A percentile compares a stretch with the other conserved stretches of the same genome.
phyloP scores from a whole-genome alignment of 2,113 vertebrate species.

The Zonotrichia leucophrys region DNA sequence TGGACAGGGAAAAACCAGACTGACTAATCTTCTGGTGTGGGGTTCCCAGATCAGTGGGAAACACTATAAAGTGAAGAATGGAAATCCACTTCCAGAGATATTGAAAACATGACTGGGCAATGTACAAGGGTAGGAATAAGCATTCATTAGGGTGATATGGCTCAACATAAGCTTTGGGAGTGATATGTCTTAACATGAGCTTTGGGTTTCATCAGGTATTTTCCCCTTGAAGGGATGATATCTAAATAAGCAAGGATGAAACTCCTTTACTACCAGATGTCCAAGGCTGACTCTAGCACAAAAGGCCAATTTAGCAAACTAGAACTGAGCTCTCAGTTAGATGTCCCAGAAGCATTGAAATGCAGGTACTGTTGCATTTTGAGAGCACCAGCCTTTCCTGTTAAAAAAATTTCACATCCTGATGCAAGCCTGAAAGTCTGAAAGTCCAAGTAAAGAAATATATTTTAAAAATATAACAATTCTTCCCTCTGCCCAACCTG shows the following conservation, averaged over 20 bases:
- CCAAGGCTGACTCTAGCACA: neutral
- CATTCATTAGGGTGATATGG: neutral
- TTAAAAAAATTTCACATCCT: neutral
- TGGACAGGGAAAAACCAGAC: neutral
- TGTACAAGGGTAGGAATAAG: neutral
- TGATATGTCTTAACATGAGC: neutral
- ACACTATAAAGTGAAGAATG: neutral
- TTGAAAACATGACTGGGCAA: neutral
- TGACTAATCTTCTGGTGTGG: neutral
- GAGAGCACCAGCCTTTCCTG: neutral
- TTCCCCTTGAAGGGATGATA: neutral
- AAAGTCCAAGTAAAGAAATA: neutral
- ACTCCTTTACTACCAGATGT: neutral
- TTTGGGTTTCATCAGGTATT: conserved; percentile 19
- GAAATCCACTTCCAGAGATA: neutral
- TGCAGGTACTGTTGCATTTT: neutral
- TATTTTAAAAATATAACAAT: neutral
- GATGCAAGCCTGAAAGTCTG: neutral
- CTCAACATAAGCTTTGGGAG: neutral
- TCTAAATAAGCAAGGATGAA: conserved; percentile 15
- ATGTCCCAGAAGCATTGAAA: neutral
- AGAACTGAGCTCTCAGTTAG: neutral
- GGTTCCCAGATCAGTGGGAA: neutral
- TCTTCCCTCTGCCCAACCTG: neutral
- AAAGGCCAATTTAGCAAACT: neutral